Evolutionary conservation across 2,113 vertebrate genomes (phyloP), one percentile per base, ranked within the genome.

Genomic region (Diadophis punctatus): DNA sequence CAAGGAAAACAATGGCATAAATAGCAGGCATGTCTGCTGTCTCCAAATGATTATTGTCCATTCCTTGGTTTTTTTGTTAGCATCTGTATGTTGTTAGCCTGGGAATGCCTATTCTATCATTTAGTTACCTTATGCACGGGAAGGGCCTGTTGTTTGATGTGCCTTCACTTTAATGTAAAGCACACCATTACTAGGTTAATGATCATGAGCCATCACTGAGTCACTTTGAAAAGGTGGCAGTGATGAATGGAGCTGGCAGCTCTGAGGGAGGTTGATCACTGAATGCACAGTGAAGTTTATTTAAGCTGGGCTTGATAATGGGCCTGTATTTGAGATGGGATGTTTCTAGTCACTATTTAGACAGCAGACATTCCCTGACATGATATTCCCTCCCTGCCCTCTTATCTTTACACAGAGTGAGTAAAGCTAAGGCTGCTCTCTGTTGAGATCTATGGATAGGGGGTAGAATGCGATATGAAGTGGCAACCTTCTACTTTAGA

Each of bases 121-220:
- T 96, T 53, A 93, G 96, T 96, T 96, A 95, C 94, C 95, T 96
- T 95, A 93, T 0, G 94, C 95, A 91, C 93, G 90, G 30, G 0
- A 0, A 96, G 96, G 87, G 93, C 94, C 94, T 95, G 90, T 93
- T 49, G 95, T 97, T 97, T 98, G 97, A 98, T 97, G 97, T 97
- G 96, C 96, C 95, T 96, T 96, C 94, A 97, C 97, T 95, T 97
- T 98, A 98, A 98, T 97, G 97, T 96, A 97, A 97, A 97, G 97
- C 97, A 98, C 97, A 96, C 97, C 97, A 97, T 97, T 97, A 97
- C 97, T 97, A 97, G 88, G 97, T 98, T 98, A 98, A 98, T 98
- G 98, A 98, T 98, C 97, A 96, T 97, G 98, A 98, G 97, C 97
- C 97, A 97, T 98, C 98, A 98, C 96, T 96, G 93, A 96, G 97